phyloP scores from a whole-genome alignment of 2,797 vertebrate species.

The Epinephelus malabaricus region DNA sequence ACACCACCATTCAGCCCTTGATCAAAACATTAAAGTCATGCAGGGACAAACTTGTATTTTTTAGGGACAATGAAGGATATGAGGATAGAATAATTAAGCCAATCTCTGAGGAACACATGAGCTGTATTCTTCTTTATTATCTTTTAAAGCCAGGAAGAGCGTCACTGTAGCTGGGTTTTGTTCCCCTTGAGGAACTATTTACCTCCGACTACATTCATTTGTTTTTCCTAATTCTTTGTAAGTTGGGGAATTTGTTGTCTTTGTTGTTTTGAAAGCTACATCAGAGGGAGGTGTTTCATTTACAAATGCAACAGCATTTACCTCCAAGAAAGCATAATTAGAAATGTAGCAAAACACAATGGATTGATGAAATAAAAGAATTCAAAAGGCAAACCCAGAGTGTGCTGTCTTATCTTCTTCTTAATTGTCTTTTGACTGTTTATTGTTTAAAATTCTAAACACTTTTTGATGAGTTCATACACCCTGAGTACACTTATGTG shows the following conservation, averaged over 20 bases:
- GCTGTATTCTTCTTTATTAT: conserved; percentile 40
- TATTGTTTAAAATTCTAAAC: not conserved
- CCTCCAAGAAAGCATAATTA: not conserved
- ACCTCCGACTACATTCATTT: conserved; percentile 28
- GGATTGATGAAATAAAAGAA: not conserved
- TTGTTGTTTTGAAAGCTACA: conserved; percentile 26
- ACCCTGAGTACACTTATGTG: not conserved
- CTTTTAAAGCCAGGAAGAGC: conserved; percentile 39
- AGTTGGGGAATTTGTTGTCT: conserved; percentile 32
- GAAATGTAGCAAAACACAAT: not conserved
- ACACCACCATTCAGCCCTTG: not conserved
- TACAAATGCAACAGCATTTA: not conserved
- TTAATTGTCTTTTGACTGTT: not conserved
- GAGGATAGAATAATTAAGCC: conserved; percentile 19
- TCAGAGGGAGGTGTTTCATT: conserved; percentile 31
- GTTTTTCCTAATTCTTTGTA: conserved; percentile 34
- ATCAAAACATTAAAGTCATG: conserved; percentile 1
- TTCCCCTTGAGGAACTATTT: conserved; percentile 44
- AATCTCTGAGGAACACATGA: conserved; percentile 20
- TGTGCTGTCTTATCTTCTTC: not conserved
- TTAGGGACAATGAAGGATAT: conserved; percentile 7
- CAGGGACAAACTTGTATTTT: not conserved
- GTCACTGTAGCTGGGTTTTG: conserved; percentile 14
- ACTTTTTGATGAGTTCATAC: not conserved
- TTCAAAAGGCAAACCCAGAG: not conserved